These are phyloP conservation scores for Macropodus opercularis DNA, from an alignment of 2,797 vertebrate species.

Conservation along the genomic window DNA sequence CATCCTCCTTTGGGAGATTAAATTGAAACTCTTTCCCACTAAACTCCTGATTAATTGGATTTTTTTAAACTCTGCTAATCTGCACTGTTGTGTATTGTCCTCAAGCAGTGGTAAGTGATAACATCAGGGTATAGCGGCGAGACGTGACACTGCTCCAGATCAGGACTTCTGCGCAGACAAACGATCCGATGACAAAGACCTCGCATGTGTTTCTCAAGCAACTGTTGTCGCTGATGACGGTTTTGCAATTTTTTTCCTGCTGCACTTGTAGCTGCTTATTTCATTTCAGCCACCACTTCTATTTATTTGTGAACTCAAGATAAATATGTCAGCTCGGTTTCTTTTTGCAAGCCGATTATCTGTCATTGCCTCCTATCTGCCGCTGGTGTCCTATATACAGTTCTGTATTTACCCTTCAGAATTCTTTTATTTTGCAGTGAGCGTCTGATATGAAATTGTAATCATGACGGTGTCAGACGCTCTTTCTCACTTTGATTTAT, in stretches of 20 bases:
- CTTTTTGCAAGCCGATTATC: conserved; percentile 45
- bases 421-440: conserved; percentile 27
- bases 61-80: conserved; percentile 53
- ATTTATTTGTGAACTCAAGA: conserved; percentile 53
- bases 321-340: conserved; percentile 55
- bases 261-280: conserved; percentile 27
- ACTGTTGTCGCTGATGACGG: conserved; percentile 39
- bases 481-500: conserved; percentile 27
- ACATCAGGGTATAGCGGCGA: conserved; percentile 43
- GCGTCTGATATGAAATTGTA: conserved; percentile 36
- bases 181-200: conserved; percentile 40
- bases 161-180: conserved; percentile 39
- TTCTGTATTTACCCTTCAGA: conserved; percentile 53
- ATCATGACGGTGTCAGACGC: conserved; percentile 25
- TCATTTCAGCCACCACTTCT: conserved; percentile 43
- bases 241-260: conserved; percentile 30
- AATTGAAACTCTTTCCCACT: conserved; percentile 73
- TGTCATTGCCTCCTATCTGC: conserved; percentile 53
- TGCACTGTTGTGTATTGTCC: conserved; percentile 60
- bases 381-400: conserved; percentile 42
- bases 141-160: conserved; percentile 60
- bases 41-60: conserved; percentile 77
- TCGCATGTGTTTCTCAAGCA: conserved; percentile 33
- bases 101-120: conserved; percentile 54
- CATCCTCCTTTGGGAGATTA: conserved; percentile 76